Evolutionary conservation across 2,113 vertebrate genomes (phyloP).

Genomic region (Maccullochella peelii): DNA sequence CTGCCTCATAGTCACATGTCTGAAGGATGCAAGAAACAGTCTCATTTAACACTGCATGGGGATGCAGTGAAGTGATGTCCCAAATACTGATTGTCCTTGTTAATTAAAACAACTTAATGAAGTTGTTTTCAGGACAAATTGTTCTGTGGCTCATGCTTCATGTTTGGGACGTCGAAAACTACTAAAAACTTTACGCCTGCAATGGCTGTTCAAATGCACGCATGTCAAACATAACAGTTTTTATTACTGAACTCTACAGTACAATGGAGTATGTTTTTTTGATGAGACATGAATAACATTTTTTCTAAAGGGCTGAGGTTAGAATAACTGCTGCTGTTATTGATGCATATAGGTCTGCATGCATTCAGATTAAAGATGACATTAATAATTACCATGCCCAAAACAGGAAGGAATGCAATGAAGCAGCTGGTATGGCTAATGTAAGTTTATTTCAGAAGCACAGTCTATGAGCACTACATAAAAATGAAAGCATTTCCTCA

Average conservation of each 20-base stretch:
- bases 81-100: slow-evolving; percentile 34
- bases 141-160: background rate
- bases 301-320: background rate
- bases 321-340: background rate
- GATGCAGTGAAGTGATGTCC: slow-evolving; percentile 20
- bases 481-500: background rate
- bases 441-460: background rate
- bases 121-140: slow-evolving; percentile 45
- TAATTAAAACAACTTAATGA: slow-evolving; percentile 52
- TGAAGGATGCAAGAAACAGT: background rate
- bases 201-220: background rate
- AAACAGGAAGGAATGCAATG: background rate
- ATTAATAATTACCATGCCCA: background rate
- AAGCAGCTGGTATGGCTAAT: background rate
- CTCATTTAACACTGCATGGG: slow-evolving; percentile 10
- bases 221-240: background rate
- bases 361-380: background rate
- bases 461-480: background rate
- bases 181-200: background rate
- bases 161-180: background rate
- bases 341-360: background rate
- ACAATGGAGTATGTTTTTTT: background rate
- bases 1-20: background rate
- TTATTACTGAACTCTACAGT: background rate
- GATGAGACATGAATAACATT: background rate